A percentile compares a stretch with the other conserved stretches of the same genome.
Evolutionary conservation across 2,113 vertebrate genomes (phyloP).

Genomic region (Sclerurus mexicanus): DNA sequence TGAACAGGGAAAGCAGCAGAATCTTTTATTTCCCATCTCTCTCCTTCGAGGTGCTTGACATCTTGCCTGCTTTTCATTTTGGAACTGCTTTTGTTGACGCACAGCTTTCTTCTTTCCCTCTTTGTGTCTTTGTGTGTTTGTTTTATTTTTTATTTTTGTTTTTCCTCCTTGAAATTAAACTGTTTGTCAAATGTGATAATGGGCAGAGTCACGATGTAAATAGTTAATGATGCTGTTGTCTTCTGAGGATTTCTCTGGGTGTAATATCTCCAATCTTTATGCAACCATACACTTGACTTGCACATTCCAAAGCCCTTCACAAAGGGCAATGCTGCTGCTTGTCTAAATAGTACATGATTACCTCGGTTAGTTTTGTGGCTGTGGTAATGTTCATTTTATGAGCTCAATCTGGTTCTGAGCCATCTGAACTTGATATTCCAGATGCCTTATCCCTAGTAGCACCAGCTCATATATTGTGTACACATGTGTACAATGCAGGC

Average conservation of each 20-base stretch:
- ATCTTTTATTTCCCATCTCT: neutral
- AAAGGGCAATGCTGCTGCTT: conserved; percentile 49
- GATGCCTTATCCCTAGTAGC: conserved; percentile 12
- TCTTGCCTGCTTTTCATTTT: conserved; percentile 20
- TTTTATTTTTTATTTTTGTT: conserved; percentile 32
- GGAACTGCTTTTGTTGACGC: conserved; percentile 2
- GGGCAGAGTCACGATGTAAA: neutral
- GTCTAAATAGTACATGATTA: conserved; percentile 53
- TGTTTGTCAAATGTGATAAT: conserved; percentile 61
- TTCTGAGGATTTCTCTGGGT: conserved; percentile 42
- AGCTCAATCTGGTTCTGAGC: conserved; percentile 48
- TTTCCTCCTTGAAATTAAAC: conserved; percentile 64
- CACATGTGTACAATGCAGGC: conserved; percentile 14
- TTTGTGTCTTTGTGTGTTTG: neutral
- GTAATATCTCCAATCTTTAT: conserved; percentile 59
- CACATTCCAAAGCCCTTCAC: conserved; percentile 61
- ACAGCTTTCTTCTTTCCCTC: neutral
- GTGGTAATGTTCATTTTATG: conserved; percentile 57
- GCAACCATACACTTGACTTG: conserved; percentile 57
- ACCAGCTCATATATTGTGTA: neutral
- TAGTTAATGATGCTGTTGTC: conserved; percentile 42
- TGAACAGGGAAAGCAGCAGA: neutral
- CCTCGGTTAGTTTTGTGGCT: conserved; percentile 32
- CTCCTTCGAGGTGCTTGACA: neutral
- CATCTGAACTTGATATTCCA: conserved; percentile 34